Percentiles rank a stretch among this genome's conserved stretches.
Conservation (phyloP, 2,888 invertebrate species). For the Mythimna pallens region DNA sequence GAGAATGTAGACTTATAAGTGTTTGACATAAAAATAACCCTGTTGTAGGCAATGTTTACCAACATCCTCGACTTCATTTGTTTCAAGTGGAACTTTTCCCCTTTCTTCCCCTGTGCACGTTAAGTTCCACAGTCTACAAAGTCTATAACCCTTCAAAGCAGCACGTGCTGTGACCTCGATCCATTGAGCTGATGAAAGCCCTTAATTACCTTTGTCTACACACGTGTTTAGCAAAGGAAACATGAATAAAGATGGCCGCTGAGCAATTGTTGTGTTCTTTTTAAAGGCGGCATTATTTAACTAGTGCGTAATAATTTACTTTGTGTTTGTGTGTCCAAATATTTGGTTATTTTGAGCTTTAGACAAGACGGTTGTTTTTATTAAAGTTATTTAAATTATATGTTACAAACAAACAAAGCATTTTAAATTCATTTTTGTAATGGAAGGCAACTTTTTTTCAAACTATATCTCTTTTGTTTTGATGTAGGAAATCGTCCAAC, state of each 20-base stretch:
- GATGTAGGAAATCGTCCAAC: too few species aligned
- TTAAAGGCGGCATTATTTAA: slow-evolving; percentile 13
- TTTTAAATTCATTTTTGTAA: too few species aligned
- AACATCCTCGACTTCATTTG: background rate
- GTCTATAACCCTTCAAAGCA: slow-evolving; percentile 58
- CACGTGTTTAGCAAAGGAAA: slow-evolving; percentile 75
- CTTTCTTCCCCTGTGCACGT: background rate
- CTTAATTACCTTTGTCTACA: slow-evolving; percentile 83
- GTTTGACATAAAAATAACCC: background rate
- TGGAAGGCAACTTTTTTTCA: too few species aligned
- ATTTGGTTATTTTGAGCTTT: slow-evolving; percentile 5
- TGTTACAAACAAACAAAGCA: too few species aligned
- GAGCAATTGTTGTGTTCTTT: slow-evolving; percentile 49
- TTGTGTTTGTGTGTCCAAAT: slow-evolving; percentile 23
- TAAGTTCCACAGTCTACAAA: slow-evolving; percentile 45
- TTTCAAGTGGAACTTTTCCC: slow-evolving; percentile 34
- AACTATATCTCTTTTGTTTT: too few species aligned
- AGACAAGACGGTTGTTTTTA: background rate
- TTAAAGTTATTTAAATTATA: too few species aligned
- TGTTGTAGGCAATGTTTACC: background rate
- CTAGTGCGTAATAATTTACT: slow-evolving; percentile 45
- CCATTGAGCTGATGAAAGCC: slow-evolving; percentile 70
- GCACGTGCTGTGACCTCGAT: slow-evolving; percentile 79
- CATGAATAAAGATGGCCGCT: slow-evolving; percentile 57
- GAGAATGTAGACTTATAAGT: too few species aligned